Percentiles rank a stretch among this genome's conserved stretches.
Evolutionary conservation across 2,797 vertebrate genomes (phyloP).

Genomic region (Gallirallus australis): DNA sequence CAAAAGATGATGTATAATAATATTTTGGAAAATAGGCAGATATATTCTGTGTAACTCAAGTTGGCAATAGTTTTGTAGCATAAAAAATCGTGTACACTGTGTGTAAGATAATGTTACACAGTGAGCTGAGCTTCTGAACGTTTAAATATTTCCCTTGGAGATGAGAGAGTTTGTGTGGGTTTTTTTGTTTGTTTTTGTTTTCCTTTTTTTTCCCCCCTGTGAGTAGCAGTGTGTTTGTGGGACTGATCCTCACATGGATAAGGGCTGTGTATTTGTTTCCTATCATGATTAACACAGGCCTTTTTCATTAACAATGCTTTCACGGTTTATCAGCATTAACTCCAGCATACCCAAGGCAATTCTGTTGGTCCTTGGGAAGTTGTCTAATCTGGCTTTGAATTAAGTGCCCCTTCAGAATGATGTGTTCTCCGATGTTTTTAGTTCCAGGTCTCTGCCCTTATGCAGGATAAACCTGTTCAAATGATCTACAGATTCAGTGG

Average conservation of each 20-base stretch:
- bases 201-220: neutral
- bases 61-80: neutral
- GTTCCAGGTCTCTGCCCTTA: neutral
- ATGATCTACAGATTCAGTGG: neutral
- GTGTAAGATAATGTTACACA: neutral
- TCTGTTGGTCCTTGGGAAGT: neutral
- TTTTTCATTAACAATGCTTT: neutral
- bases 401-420: neutral
- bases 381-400: neutral
- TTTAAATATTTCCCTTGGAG: neutral
- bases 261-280: neutral
- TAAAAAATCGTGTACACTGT: neutral
- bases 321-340: neutral
- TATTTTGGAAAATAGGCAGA: neutral
- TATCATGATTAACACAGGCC: neutral
- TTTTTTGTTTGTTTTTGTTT: too few species aligned
- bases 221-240: neutral
- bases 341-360: neutral
- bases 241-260: neutral
- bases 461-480: neutral
- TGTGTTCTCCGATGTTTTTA: fast-evolving
- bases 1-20: neutral
- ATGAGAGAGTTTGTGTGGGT: neutral
- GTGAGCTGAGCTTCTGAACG: neutral
- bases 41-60: neutral